Evolutionary conservation across 2,888 invertebrate species (phyloP).

Genomic region (Tinea semifulvella): DNA sequence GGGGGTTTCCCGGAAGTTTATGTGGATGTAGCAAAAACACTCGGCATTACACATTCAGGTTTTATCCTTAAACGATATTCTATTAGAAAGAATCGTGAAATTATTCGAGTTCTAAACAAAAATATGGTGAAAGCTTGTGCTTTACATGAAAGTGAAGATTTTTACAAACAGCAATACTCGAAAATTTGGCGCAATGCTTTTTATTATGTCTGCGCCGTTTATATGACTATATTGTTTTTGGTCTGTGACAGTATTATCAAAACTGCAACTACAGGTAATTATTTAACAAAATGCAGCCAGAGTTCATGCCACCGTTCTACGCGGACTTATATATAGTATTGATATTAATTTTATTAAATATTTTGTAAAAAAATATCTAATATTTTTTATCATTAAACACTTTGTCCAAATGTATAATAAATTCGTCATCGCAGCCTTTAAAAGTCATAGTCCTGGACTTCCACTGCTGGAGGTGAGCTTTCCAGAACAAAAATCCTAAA

Average conservation of each 20-base stretch:
- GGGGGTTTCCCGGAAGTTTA: background rate
- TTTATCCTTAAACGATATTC: background rate
- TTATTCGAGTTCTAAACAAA: background rate
- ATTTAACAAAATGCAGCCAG: background rate
- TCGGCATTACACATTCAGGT: background rate
- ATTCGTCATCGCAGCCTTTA: no score
- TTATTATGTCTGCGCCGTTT: background rate
- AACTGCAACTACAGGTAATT: constrained; percentile 11
- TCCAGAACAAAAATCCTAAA: no score
- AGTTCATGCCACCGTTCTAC: background rate
- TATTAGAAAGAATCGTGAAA: background rate
- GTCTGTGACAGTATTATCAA: background rate
- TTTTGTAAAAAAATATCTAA: no score
- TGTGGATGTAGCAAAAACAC: background rate
- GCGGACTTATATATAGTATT: no score
- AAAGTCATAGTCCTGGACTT: no score
- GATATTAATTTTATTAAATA: no score
- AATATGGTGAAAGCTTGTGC: constrained; percentile 4
- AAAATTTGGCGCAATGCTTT: background rate
- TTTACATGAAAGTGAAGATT: background rate
- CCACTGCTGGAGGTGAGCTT: no score
- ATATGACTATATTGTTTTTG: background rate
- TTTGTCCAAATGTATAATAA: no score
- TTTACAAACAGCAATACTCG: background rate
- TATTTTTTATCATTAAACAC: no score